Conservation (phyloP, 2,113 vertebrate species). For the Megalops atlanticus region DNA sequence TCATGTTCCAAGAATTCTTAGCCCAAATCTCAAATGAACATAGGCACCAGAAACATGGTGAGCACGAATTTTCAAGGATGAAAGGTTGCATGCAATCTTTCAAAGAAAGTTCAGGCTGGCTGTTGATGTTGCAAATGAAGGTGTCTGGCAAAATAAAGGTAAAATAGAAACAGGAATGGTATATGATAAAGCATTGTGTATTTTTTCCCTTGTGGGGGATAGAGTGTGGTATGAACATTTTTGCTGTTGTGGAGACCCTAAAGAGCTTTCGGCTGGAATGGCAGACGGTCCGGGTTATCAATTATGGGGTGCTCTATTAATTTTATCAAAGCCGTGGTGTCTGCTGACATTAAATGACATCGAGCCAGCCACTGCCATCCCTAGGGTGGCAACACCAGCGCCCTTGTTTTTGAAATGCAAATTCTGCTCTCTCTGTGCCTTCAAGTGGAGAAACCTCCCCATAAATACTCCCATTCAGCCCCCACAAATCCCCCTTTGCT, state of each 20-base stretch:
- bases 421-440: constrained; percentile 68
- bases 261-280: constrained; percentile 46
- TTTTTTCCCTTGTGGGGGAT: too few relatives aligned
- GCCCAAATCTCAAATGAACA: neutral
- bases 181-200: neutral
- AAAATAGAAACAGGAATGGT: neutral
- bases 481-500: constrained; percentile 39
- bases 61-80: too few relatives aligned
- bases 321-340: constrained; percentile 66
- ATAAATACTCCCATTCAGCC: constrained; percentile 11
- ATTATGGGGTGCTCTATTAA: constrained; percentile 71
- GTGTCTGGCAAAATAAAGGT: neutral
- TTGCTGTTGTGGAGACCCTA: too few relatives aligned
- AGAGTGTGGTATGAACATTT: too few relatives aligned
- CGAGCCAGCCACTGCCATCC: constrained; percentile 55
- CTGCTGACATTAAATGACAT: constrained; percentile 75
- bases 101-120: too few relatives aligned
- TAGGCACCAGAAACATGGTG: too few relatives aligned
- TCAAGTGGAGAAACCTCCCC: constrained; percentile 52
- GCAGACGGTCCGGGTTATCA: constrained; percentile 61
- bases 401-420: constrained; percentile 76
- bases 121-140: neutral
- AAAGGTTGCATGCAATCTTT: too few relatives aligned
- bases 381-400: constrained; percentile 47
- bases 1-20: neutral